Conservation (phyloP, 1,140 invertebrate species). For the Drusus annulatus region DNA sequence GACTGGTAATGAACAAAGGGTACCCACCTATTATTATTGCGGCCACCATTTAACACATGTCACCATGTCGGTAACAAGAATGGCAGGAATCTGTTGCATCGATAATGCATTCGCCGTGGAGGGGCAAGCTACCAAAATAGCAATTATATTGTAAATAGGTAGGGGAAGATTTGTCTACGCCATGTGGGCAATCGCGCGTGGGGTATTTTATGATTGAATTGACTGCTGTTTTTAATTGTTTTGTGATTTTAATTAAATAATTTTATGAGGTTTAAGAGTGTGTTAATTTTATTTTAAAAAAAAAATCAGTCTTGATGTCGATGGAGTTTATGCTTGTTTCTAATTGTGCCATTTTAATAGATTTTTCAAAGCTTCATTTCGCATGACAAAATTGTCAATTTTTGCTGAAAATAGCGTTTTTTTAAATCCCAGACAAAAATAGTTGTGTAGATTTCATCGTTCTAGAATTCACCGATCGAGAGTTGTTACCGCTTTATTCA, state of each 20-base stretch:
- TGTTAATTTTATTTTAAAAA: too few relatives aligned
- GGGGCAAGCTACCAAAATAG: background rate
- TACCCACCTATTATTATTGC: slow-evolving; percentile 1
- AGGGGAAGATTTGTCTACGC: background rate
- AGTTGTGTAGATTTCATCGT: too few relatives aligned
- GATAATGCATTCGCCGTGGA: slow-evolving; percentile 29
- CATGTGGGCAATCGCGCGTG: background rate
- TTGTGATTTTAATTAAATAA: slow-evolving; percentile 11
- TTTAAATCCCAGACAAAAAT: too few relatives aligned
- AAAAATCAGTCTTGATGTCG: too few relatives aligned
- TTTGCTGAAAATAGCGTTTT: too few relatives aligned
- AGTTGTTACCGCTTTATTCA: too few relatives aligned
- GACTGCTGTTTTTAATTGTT: background rate
- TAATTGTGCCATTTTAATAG: too few relatives aligned
- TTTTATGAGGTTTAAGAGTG: too few relatives aligned
- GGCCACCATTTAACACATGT: slow-evolving; percentile 38
- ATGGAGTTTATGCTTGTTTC: too few relatives aligned
- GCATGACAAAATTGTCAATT: too few relatives aligned
- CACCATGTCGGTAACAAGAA: slow-evolving; percentile 12
- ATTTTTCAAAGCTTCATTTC: too few relatives aligned
- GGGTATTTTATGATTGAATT: background rate
- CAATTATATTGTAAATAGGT: background rate
- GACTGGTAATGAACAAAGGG: slow-evolving; percentile 23
- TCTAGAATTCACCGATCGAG: too few relatives aligned
- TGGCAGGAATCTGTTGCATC: background rate